phyloP scores from a whole-genome alignment of 2,797 vertebrate genomes.

The Lacerta agilis region DNA sequence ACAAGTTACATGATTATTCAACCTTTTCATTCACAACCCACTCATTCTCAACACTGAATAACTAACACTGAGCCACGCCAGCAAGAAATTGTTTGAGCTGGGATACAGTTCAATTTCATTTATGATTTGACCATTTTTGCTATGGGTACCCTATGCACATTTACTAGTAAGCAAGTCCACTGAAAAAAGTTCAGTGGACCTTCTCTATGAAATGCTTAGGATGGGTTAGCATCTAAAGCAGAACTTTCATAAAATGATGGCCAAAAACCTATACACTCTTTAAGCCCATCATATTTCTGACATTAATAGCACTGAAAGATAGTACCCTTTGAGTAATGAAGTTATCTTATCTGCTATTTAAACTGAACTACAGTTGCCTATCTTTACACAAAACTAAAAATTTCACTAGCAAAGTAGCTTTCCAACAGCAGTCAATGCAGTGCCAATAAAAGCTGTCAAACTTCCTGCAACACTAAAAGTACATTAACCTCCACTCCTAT shows the following conservation, averaged over 20 bases:
- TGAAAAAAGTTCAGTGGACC: background rate
- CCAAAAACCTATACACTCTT: background rate
- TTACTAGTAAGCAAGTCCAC: background rate
- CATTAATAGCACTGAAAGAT: background rate
- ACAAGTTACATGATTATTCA: constrained; percentile 6
- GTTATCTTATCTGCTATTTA: background rate
- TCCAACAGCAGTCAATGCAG: background rate
- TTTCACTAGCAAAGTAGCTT: background rate
- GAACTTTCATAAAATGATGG: background rate
- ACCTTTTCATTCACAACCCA: background rate
- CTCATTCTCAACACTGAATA: background rate
- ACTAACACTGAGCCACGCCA: background rate
- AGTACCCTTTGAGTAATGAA: background rate
- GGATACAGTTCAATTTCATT: background rate
- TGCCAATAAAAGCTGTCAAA: background rate
- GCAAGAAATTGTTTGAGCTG: background rate
- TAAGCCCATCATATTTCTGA: background rate
- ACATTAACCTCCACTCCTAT: background rate
- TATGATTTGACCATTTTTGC: background rate
- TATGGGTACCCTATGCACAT: background rate
- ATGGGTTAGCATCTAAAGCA: background rate
- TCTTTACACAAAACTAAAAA: background rate
- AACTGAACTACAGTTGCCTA: background rate
- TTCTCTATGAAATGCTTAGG: background rate
- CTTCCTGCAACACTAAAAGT: background rate